Evolutionary conservation across 2,113 vertebrate species (phyloP), one percentile per base, ranked within the genome.

Genomic region (Nothoprocta pentlandii): DNA sequence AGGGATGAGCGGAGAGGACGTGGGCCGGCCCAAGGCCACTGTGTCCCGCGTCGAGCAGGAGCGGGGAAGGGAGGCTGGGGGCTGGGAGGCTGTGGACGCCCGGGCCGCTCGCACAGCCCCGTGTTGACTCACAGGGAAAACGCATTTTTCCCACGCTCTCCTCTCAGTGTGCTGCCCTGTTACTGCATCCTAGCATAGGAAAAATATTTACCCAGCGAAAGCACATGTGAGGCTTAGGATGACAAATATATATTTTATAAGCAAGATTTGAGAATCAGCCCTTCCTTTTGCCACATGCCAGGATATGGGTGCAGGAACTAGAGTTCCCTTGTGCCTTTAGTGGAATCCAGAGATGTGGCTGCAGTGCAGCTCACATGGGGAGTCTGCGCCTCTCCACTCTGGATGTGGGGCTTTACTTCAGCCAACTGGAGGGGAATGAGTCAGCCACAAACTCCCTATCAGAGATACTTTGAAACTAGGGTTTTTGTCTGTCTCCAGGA

Each of bases 121-220:
- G 19, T 58, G 93, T 95, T 94, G 80, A 88, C 90, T 93, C 92
- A 90, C 92, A 88, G 96, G 95, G 93, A 95, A 85, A 90, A 83
- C 79, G 3, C 90, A 80, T 88, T 93, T 95, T 95, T 95, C 94
- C 96, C 94, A 96, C 80, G 85, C 94, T 91, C 86, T 90, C 92
- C 90, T 93, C 93, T 88, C 93, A 93, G 94, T 79, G 19, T 90
- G 93, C 73, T 77, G 93, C 77, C 62, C 66, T 83, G 80, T 80
- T 95, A 88, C 61, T 88, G 91, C 76, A 88, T 92, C 62, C 82
- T 77, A 88, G 58, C 28, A n/a, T 0, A 83, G 88, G 92, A 88
- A 93, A 91, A 96, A 95, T 91, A 95, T 96, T 97, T 96, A 94
- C 89, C 59, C 82, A 81, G 4, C 3, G 7, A 89, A 92, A 94